These are phyloP conservation scores for Nycticorax nycticorax DNA, from an alignment of 2,113 vertebrate species.

Conservation along the genomic window DNA sequence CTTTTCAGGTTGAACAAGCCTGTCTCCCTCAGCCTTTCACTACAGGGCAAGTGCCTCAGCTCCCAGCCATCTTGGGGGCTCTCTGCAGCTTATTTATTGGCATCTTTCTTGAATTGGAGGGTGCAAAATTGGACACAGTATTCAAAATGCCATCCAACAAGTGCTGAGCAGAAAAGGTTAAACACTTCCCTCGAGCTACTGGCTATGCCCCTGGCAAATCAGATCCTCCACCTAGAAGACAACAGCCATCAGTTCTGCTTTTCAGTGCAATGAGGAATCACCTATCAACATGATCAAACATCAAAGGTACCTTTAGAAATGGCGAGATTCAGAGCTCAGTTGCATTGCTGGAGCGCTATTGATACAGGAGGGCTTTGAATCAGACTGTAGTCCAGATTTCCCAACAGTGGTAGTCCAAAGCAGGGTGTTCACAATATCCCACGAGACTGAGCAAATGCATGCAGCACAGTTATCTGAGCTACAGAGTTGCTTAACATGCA, in stretches of 20 bases:
- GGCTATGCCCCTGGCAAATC: background rate
- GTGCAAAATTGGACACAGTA: background rate
- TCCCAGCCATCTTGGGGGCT: background rate
- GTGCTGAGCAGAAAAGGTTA: background rate
- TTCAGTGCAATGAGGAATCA: background rate
- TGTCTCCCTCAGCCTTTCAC: background rate
- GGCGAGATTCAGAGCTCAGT: background rate
- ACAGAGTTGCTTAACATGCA: background rate
- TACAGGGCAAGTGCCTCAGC: background rate
- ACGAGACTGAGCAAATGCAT: background rate
- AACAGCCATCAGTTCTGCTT: background rate
- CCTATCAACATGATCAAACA: background rate
- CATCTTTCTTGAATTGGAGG: background rate
- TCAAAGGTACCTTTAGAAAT: background rate
- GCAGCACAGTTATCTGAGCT: background rate
- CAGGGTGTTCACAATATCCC: background rate
- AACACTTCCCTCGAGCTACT: background rate
- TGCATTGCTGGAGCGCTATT: background rate
- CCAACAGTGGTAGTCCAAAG: background rate
- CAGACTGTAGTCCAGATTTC: background rate
- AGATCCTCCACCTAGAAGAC: background rate
- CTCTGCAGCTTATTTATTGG: background rate
- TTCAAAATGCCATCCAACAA: background rate
- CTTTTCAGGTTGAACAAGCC: background rate
- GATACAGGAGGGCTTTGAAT: background rate